Conservation (phyloP, 2,888 invertebrate genomes). For the Meiosimyza platycephala region DNA sequence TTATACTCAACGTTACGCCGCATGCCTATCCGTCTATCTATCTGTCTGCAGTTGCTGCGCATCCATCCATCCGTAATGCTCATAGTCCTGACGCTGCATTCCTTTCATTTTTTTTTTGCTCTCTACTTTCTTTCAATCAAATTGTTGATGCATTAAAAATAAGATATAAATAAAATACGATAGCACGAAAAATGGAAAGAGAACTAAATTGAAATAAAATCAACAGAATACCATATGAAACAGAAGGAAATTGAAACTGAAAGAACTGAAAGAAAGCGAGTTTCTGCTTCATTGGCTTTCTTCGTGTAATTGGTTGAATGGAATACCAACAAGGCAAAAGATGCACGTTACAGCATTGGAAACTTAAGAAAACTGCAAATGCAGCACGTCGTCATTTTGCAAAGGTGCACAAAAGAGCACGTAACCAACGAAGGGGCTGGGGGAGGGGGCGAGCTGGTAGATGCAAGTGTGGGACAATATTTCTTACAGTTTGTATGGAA, state of each 20-base stretch:
- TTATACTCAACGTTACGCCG: neutral
- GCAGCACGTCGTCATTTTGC: conserved; percentile 17
- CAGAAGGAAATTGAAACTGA: conserved; percentile 33
- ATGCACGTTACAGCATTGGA: neutral
- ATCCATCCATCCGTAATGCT: too few species aligned
- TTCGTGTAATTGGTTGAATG: conserved; percentile 36
- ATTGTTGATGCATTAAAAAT: conserved; percentile 31
- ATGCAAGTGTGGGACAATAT: neutral
- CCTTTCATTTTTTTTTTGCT: too few species aligned
- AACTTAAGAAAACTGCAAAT: conserved; percentile 17
- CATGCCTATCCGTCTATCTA: neutral
- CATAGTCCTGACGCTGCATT: too few species aligned
- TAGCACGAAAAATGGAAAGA: neutral
- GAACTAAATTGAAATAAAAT: too few species aligned
- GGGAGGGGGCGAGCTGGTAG: neutral
- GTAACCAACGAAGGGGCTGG: neutral
- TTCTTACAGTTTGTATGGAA: neutral
- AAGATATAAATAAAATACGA: conserved; percentile 7
- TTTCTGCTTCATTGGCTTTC: conserved; percentile 35
- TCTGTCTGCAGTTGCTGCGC: neutral
- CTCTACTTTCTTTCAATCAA: neutral
- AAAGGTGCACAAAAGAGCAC: conserved; percentile 3
- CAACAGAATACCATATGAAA: conserved; percentile 19
- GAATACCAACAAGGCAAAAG: conserved; percentile 2
- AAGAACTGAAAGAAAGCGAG: conserved; percentile 33